Base-by-base conservation (phyloP, 1,140 invertebrate species). In the Notospermus geniculatus region DNA sequence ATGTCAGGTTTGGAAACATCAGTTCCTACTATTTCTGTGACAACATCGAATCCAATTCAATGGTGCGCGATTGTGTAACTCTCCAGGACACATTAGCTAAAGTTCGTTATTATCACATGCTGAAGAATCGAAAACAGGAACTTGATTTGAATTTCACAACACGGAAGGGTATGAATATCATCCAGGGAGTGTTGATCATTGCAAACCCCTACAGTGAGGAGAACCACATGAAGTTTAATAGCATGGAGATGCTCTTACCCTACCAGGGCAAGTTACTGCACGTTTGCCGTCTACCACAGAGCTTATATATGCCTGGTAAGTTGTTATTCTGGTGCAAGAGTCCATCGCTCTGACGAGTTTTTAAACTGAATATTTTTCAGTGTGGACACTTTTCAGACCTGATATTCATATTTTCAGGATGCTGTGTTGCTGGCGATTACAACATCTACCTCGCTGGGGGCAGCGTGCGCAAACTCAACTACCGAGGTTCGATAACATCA, bases 11-110 rank as follows among this genome's bases (percentile, higher is more conserved):
- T 67, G 83, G 84, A 19, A 79, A 85, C 52, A 73, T 86, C 43
- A 85, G 81, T 63, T 85, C 85, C 0, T 87, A 87, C 69, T 87
- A 85, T 72, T 79, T 87, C 46, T 81, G 85, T 72, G 86, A 87
- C 71, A 79, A 77, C 65, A 84, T 86, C 19, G 83, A 83, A 62
- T 76, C 70, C 23, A 71, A 81, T 61, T 59, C 72, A 32, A 71
- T 80, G 19, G 73, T 86, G 2, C 64, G 63, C 22, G 65, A 71
- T 15, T 71, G 65, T 62, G 61, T 67, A 32, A 64, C 65, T 27
- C 30, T 79, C 0, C 39, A 60, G n/a, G 62, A 66, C 19, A 67
- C 59, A 2, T 63, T 79, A 22, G 65, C 71, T 23, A 62, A 60
- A 43, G 72, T 77, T 1, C 64, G 73, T 22, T 76, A 75, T 43